phyloP scores from a whole-genome alignment of 2,113 vertebrate genomes.

The Micronycteris hirsuta region DNA sequence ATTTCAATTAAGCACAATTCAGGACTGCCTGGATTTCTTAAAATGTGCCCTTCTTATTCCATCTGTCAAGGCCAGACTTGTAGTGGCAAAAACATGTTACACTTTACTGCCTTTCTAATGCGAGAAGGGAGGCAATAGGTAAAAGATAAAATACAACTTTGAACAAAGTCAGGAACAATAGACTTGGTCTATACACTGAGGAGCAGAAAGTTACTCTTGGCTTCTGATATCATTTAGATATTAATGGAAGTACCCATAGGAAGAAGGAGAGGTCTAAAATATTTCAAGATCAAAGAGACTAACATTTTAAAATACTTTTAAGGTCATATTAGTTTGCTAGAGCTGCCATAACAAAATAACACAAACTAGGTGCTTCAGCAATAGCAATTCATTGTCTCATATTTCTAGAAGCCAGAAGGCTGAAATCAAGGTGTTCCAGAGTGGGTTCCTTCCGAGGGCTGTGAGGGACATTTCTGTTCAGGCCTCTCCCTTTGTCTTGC shows the following conservation, averaged over 20 bases:
- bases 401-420: not conserved
- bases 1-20: slow-evolving; percentile 45
- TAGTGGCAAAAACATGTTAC: not conserved
- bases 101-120: not conserved
- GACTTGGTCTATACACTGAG: not conserved
- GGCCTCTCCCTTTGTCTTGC: not conserved
- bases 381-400: not conserved
- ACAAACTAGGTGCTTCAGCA: not conserved
- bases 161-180: not conserved
- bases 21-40: not conserved
- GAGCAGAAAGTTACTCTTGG: not conserved
- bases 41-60: not conserved
- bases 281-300: not conserved
- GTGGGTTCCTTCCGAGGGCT: not conserved
- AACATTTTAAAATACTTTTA: not conserved
- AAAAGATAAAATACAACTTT: not conserved
- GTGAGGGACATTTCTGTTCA: not conserved
- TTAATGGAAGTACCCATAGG: not conserved
- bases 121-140: not conserved
- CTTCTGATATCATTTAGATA: not conserved
- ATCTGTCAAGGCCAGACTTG: not conserved
- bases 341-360: not conserved
- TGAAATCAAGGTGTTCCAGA: not conserved
- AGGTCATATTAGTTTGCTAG: not conserved
- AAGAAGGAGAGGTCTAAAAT: not conserved